Conservation (phyloP, 2,113 vertebrate species). For the Megatriorchis doriae region DNA sequence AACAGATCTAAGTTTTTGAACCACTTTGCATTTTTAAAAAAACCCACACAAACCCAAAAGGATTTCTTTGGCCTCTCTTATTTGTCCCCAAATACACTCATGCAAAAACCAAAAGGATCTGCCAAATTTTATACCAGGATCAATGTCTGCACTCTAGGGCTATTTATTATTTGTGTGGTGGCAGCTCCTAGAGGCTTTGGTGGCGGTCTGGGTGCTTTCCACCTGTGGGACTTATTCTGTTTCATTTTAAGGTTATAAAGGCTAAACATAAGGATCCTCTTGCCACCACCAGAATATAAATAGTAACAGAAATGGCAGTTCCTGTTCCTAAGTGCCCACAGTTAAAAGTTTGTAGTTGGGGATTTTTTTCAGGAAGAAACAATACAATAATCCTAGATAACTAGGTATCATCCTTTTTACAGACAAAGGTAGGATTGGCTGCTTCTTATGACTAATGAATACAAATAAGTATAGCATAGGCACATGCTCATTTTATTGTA, state of each 20-base stretch:
- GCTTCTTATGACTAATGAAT: neutral
- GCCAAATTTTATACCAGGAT: neutral
- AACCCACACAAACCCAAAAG: fast-evolving
- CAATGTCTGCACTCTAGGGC: neutral
- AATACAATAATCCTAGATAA: neutral
- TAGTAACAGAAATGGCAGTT: neutral
- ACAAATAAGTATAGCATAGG: neutral
- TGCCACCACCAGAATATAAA: neutral
- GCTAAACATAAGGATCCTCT: neutral
- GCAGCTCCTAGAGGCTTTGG: neutral
- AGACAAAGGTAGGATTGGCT: neutral
- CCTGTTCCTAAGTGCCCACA: neutral
- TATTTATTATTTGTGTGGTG: neutral
- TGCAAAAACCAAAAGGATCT: neutral
- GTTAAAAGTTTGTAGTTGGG: neutral
- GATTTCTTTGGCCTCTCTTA: neutral
- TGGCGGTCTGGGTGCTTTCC: neutral
- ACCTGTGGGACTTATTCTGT: neutral
- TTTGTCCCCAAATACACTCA: neutral
- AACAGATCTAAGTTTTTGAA: neutral
- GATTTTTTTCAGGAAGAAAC: neutral
- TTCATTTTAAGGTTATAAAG: neutral
- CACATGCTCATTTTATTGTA: neutral
- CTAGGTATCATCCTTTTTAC: neutral
- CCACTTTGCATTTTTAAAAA: neutral